Evolutionary conservation across 1,140 invertebrate species (phyloP), one percentile per base, ranked within the genome.

Genomic region (Ceratoteleas bidentatus): DNA sequence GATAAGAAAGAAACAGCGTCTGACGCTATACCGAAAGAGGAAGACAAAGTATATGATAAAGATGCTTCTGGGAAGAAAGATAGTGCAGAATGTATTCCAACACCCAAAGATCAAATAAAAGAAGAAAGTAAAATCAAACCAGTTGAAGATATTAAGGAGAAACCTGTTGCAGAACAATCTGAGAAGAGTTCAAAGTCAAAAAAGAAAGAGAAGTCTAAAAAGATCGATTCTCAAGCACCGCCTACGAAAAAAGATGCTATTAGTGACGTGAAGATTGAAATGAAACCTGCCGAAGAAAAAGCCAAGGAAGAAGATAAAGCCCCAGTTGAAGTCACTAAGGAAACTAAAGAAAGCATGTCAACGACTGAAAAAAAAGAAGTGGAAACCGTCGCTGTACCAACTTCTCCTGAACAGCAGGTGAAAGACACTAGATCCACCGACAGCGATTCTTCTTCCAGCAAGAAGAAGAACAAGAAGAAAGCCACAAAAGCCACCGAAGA

Each of bases 401-500:
- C 10, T 3, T 2, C 10, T 40, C 6, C 36, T 11, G 36, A 40
- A 6, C 36, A 40, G 10, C 36, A 40, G 10, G 7, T 11, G 10
- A 40, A 40, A 40, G 36, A 40, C 10, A 40, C 10, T 11, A 40
- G 10, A 40, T 40, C 36, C n/a, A 33, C 50, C 16, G 54, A 43
- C 15, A 57, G 13, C 40, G 36, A 36, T 43, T 9, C 54, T 15
- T 57, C 34, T 57, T 57, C 54, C 7, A 57, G 36, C 10, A 60
- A 60, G 11, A 60, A 47, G 15, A 60, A 60, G 11, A 60, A 47
- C 8, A 47, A 60, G 43, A 60, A 60, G 38, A 60, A 60, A 60
- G 0, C 54, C 40, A 10, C 54, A 6, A 57, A 57, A 57, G 7
- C 8, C 40, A 40, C 14, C 16, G 54, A 57, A 40, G 36, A 40